Percentiles rank a stretch among this genome's conserved stretches.
These are phyloP conservation scores for Ptilonorhynchus violaceus DNA, from an alignment of 2,113 vertebrate species.

Conservation along the genomic window DNA sequence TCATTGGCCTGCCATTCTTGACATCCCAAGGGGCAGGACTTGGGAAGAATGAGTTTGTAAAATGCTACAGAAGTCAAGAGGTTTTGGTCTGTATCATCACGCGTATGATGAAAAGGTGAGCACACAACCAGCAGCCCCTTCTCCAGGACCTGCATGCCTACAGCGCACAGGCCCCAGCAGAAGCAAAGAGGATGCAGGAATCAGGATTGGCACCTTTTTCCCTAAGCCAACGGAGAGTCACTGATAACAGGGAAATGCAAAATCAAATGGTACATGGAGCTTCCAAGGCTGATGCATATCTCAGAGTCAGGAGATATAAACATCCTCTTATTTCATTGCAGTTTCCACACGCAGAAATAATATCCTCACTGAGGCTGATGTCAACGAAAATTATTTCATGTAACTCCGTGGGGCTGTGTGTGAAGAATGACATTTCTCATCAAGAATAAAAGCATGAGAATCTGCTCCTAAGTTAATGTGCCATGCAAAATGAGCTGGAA, in stretches of 20 bases:
- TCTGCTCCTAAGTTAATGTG: background rate
- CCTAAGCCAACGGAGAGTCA: background rate
- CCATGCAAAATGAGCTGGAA: background rate
- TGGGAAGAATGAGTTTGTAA: background rate
- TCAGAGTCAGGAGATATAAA: background rate
- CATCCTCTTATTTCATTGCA: background rate
- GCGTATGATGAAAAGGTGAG: background rate
- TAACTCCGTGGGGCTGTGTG: background rate
- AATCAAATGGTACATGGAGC: background rate
- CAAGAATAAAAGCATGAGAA: background rate
- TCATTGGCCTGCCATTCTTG: background rate
- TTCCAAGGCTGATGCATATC: background rate
- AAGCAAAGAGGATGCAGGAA: background rate
- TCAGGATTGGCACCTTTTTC: background rate
- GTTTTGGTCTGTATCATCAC: background rate
- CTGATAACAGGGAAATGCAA: background rate
- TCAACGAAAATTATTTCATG: background rate
- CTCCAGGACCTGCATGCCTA: background rate
- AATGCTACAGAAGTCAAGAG: background rate
- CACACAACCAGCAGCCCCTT: fast-evolving
- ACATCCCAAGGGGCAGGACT: background rate
- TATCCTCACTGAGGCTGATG: background rate
- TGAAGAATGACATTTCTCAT: background rate
- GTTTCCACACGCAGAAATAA: background rate
- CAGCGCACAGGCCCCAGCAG: background rate